A percentile compares a stretch with the other conserved stretches of the same genome.
Evolutionary conservation across 2,797 vertebrate species (phyloP).

Genomic region (Sebastes steindachneri): DNA sequence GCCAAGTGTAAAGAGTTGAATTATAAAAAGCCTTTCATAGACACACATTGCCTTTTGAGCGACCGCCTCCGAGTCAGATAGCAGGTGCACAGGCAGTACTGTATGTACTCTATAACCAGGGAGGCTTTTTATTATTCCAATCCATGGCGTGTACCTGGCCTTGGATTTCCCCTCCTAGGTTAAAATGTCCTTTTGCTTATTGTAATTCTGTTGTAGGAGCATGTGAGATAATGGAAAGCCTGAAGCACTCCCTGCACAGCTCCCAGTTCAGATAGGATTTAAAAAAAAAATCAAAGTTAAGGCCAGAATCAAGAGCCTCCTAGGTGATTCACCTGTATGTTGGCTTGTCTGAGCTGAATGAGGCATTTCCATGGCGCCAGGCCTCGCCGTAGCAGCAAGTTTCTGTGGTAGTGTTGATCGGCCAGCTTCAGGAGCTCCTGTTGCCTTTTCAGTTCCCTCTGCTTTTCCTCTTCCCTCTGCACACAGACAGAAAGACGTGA

Average conservation of each 20-base stretch:
- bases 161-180: constrained; percentile 6
- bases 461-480: constrained; percentile 90
- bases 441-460: constrained; percentile 81
- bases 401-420: constrained; percentile 82
- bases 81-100: not conserved
- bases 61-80: not conserved
- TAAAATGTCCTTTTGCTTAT: not conserved
- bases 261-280: not conserved
- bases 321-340: constrained; percentile 80
- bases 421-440: constrained; percentile 83
- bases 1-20: not conserved
- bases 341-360: constrained; percentile 77
- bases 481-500: not conserved
- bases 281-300: not conserved
- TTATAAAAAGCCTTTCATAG: not conserved
- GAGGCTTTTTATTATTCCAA: constrained; percentile 30
- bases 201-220: not conserved
- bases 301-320: not conserved
- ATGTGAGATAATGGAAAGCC: constrained; percentile 10
- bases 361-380: constrained; percentile 91
- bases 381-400: constrained; percentile 83
- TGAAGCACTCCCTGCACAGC: not conserved
- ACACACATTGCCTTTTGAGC: not conserved
- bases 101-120: not conserved
- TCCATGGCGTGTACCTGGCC: not conserved